Percentiles rank a stretch among this genome's conserved stretches.
These are phyloP conservation scores for Musca vetustissima DNA, from an alignment of 1,140 invertebrate species.

Conservation along the genomic window DNA sequence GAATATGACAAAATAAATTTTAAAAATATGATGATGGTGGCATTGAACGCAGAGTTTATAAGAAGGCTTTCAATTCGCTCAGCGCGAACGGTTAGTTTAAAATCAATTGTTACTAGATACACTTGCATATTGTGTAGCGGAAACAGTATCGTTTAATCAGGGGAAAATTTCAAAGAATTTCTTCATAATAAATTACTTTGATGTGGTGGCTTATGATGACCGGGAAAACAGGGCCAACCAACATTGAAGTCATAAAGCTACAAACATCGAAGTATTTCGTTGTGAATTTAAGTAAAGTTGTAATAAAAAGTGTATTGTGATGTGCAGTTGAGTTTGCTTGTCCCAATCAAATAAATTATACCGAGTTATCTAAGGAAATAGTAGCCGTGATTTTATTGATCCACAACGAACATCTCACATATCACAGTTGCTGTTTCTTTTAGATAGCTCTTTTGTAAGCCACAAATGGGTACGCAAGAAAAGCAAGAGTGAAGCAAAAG, in stretches of 20 bases:
- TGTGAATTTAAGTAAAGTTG: slow-evolving; percentile 25
- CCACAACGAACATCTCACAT: slow-evolving; percentile 33
- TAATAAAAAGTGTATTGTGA: slow-evolving; percentile 4
- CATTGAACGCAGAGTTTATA: slow-evolving; percentile 21
- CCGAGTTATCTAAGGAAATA: slow-evolving; percentile 57
- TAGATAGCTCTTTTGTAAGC: slow-evolving; percentile 57
- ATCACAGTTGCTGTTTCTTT: slow-evolving; percentile 58
- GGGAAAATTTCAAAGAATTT: not conserved
- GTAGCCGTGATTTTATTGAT: slow-evolving; percentile 54
- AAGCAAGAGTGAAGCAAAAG: slow-evolving; percentile 2
- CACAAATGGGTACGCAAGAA: slow-evolving; percentile 30
- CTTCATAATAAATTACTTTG: slow-evolving; percentile 58
- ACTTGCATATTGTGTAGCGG: too few species aligned
- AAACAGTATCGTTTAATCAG: too few species aligned
- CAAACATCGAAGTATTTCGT: slow-evolving; percentile 59
- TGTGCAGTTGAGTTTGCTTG: slow-evolving; percentile 40
- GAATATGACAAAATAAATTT: not conserved
- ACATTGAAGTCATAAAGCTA: too few species aligned
- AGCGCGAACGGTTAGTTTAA: slow-evolving; percentile 1
- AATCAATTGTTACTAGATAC: not conserved
- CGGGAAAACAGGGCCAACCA: slow-evolving; percentile 32
- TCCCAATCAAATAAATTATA: slow-evolving; percentile 39
- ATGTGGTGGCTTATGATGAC: slow-evolving; percentile 65
- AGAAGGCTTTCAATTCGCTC: slow-evolving; percentile 4
- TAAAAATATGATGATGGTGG: not conserved